Percentiles rank a stretch among this genome's conserved stretches.
These are phyloP conservation scores for Automeris io DNA, from an alignment of 2,888 invertebrate species.

Conservation along the genomic window DNA sequence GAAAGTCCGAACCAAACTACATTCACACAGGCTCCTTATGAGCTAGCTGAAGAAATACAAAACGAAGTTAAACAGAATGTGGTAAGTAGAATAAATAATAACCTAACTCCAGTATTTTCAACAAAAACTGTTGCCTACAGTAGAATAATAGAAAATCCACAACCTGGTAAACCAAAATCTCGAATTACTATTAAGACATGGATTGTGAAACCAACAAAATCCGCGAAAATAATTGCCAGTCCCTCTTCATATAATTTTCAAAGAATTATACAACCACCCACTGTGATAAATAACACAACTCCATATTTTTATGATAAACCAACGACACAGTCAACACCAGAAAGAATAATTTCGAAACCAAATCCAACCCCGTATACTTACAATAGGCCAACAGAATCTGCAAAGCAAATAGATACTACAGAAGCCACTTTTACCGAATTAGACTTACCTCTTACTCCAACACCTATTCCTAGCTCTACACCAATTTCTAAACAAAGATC, in stretches of 20 bases:
- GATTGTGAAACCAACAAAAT: slow-evolving; percentile 61
- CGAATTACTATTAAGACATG: slow-evolving; percentile 65
- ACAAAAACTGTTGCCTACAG: slow-evolving; percentile 58
- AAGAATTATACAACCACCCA: slow-evolving; percentile 33
- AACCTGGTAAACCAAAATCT: slow-evolving; percentile 51
- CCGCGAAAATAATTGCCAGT: slow-evolving; percentile 39
- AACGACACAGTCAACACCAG: slow-evolving; percentile 25
- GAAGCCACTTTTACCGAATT: slow-evolving; percentile 2
- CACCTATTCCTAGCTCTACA: slow-evolving; percentile 17
- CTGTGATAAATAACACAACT: slow-evolving; percentile 31
- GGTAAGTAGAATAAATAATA: slow-evolving; percentile 51
- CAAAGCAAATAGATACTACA: slow-evolving; percentile 20
- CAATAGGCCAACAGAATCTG: slow-evolving; percentile 18
- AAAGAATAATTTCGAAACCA: slow-evolving; percentile 21
- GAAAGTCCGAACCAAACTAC: slow-evolving; percentile 37
- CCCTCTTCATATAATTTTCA: slow-evolving; percentile 47
- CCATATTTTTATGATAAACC: slow-evolving; percentile 42
- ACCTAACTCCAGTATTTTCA: slow-evolving; percentile 49
- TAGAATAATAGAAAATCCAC: slow-evolving; percentile 46
- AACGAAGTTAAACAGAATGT: slow-evolving; percentile 53
- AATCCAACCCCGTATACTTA: slow-evolving; percentile 31
- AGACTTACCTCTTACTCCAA: slow-evolving; percentile 12
- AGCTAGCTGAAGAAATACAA: slow-evolving; percentile 30
- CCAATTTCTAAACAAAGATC: slow-evolving; percentile 25
- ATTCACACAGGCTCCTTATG: slow-evolving; percentile 30